A percentile compares a stretch with the other conserved stretches of the same genome.
Conservation (phyloP, 2,113 vertebrate genomes). For the Lepus americanus region DNA sequence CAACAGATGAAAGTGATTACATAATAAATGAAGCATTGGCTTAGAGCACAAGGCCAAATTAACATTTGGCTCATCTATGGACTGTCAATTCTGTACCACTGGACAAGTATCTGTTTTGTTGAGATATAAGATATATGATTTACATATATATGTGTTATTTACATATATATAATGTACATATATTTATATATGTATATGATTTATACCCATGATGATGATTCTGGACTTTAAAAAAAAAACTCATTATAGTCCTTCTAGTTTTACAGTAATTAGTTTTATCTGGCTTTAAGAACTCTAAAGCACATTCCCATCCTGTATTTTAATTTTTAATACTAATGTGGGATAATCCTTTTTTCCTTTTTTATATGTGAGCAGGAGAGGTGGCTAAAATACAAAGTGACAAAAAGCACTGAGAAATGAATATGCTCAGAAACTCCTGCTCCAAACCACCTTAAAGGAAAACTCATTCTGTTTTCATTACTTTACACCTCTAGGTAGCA, state of each 20-base stretch:
- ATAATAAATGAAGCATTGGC: not conserved
- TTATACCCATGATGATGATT: not conserved
- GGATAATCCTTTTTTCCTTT: not conserved
- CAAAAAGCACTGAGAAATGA: slow-evolving; percentile 22
- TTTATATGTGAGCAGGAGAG: not conserved
- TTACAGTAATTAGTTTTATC: not conserved
- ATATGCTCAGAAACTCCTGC: slow-evolving; percentile 23
- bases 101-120: not conserved
- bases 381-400: slow-evolving; percentile 2
- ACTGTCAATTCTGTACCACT: not conserved
- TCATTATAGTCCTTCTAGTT: not conserved
- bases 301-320: slow-evolving; percentile 43
- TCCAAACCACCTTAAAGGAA: slow-evolving; percentile 54
- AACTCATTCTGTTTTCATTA: slow-evolving; percentile 70
- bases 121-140: not conserved
- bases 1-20: slow-evolving; percentile 23
- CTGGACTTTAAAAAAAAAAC: not conserved
- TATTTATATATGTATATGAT: not conserved
- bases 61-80: slow-evolving; percentile 27
- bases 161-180: too few relatives aligned
- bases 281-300: slow-evolving; percentile 41
- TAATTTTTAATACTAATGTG: not conserved
- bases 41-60: not conserved
- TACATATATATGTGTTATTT: not conserved
- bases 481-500: slow-evolving; percentile 44